Percentiles rank a stretch among this genome's conserved stretches.
phyloP scores from a whole-genome alignment of 2,797 vertebrate genomes.

The Natrix natrix region DNA sequence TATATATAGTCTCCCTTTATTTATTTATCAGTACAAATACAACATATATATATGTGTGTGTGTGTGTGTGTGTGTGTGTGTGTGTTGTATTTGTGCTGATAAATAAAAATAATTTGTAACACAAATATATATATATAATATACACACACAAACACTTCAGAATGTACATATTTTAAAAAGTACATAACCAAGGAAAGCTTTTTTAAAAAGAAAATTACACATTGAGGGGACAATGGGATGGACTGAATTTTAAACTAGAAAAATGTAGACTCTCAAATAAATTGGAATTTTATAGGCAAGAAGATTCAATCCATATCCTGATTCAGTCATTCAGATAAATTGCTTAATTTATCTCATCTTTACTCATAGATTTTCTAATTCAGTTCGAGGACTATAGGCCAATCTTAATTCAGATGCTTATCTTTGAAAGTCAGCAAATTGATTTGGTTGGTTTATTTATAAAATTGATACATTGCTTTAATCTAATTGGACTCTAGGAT shows the following conservation, averaged over 20 bases:
- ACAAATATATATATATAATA: too few species aligned
- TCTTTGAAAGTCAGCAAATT: neutral
- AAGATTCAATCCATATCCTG: neutral
- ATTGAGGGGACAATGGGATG: neutral
- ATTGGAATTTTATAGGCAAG: neutral
- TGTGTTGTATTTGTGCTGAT: too few species aligned
- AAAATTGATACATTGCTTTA: neutral
- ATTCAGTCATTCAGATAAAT: neutral
- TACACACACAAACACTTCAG: too few species aligned
- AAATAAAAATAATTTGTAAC: too few species aligned
- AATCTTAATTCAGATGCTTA: neutral
- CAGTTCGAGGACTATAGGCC: neutral
- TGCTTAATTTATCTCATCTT: neutral
- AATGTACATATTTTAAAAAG: neutral
- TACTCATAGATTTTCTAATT: neutral
- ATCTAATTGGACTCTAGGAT: neutral
- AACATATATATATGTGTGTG: too few species aligned
- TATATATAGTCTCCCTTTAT: too few species aligned
- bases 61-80: too few species aligned
- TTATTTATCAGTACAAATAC: too few species aligned
- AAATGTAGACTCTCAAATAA: neutral
- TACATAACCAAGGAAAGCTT: neutral
- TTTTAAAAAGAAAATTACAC: neutral
- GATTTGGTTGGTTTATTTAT: neutral
- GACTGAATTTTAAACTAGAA: neutral